Evolutionary conservation across 2,888 invertebrate genomes (phyloP).

Genomic region (Drosophila nr. perissopoda): DNA sequence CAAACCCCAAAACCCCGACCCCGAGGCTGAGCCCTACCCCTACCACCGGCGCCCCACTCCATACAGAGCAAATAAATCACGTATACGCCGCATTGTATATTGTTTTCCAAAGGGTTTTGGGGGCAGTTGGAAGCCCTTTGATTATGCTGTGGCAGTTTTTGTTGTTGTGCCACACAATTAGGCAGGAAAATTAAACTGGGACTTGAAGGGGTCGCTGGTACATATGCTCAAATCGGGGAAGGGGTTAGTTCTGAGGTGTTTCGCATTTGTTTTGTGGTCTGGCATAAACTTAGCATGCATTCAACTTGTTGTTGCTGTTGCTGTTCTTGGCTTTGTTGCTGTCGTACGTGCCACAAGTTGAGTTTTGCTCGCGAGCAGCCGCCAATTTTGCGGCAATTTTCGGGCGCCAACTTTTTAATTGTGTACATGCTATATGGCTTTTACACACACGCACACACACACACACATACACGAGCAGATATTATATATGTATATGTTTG

Average conservation of each 20-base stretch:
- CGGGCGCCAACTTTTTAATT: conserved; percentile 75
- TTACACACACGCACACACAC: not conserved
- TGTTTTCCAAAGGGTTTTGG: not conserved
- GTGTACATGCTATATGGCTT: conserved; percentile 20
- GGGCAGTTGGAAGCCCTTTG: not conserved
- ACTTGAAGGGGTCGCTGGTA: not conserved
- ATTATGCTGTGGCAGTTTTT: conserved; percentile 8
- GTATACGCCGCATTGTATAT: conserved; percentile 60
- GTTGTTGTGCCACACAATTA: conserved; percentile 62
- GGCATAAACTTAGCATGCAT: conserved; percentile 47
- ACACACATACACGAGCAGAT: not conserved
- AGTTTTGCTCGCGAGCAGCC: conserved; percentile 59
- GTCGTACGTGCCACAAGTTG: conserved; percentile 73
- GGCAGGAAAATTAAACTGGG: conserved; percentile 46
- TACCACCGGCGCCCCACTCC: not conserved
- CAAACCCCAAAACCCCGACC: not conserved
- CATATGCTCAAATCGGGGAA: not conserved
- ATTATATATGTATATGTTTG: not conserved
- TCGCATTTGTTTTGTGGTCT: conserved; percentile 20
- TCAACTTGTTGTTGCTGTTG: conserved; percentile 69
- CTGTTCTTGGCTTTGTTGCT: conserved; percentile 20
- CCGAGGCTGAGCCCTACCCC: not conserved
- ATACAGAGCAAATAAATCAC: conserved; percentile 62
- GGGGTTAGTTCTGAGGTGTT: conserved; percentile 10
- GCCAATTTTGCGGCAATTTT: conserved; percentile 62